Percentiles rank a stretch among this genome's conserved stretches.
These are phyloP conservation scores for Bubo blakistoni DNA, from an alignment of 2,113 vertebrate species.

Conservation along the genomic window DNA sequence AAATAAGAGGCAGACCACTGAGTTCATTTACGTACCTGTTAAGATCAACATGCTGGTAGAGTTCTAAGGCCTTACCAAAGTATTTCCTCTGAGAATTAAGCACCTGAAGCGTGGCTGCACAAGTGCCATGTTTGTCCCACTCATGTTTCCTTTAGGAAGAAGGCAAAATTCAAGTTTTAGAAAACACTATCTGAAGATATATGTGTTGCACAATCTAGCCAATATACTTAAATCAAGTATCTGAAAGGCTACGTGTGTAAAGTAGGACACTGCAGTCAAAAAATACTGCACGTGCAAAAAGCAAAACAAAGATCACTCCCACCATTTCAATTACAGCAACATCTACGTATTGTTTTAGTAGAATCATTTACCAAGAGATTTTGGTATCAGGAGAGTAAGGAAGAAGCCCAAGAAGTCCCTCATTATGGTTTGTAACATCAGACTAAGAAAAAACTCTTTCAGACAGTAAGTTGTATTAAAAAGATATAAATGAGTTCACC, in stretches of 20 bases:
- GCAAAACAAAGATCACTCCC: neutral
- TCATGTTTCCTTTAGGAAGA: slow-evolving; percentile 72
- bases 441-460: neutral
- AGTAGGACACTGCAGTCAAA: neutral
- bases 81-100: slow-evolving; percentile 77
- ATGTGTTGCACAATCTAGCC: neutral
- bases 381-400: neutral
- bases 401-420: neutral
- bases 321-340: neutral
- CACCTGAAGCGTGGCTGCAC: slow-evolving; percentile 65
- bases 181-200: neutral
- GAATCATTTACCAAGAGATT: neutral
- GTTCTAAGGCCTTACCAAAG: slow-evolving; percentile 71
- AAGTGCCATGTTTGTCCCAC: slow-evolving; percentile 81
- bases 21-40: slow-evolving; percentile 56
- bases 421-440: neutral
- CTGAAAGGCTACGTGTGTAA: neutral
- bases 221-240: neutral
- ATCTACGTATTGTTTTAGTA: neutral
- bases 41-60: slow-evolving; percentile 66
- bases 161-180: neutral
- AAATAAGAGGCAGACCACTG: neutral
- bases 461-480: neutral
- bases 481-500: neutral
- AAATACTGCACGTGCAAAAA: neutral